phyloP scores from a whole-genome alignment of 1,140 invertebrate species.

The Drosophila repleta region DNA sequence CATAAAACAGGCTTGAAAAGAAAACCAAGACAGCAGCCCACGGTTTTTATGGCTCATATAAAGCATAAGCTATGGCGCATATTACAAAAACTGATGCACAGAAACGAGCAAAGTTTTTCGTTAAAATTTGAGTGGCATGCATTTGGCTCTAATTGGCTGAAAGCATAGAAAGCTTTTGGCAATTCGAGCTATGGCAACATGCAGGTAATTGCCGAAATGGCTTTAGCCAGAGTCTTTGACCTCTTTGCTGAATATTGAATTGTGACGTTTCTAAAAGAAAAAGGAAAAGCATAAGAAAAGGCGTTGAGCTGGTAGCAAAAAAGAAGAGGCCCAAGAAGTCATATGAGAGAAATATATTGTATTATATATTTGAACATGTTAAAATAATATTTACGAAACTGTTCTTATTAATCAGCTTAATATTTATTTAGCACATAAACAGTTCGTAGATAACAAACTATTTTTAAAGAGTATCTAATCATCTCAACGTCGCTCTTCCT shows the following conservation, averaged over 20 bases:
- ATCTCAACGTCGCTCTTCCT: too few species aligned
- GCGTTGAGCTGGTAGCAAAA: too few species aligned
- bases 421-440: too few species aligned
- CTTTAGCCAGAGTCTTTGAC: background rate
- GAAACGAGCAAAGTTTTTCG: constrained; percentile 14
- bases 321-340: too few species aligned
- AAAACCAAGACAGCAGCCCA: constrained; percentile 10
- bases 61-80: constrained; percentile 42
- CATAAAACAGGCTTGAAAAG: constrained; percentile 28
- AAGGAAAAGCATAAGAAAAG: too few species aligned
- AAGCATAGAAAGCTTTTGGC: constrained; percentile 36
- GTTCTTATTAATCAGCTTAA: too few species aligned
- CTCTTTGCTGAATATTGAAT: background rate
- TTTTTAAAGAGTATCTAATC: too few species aligned
- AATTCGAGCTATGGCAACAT: constrained; percentile 7
- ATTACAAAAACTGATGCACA: constrained; percentile 20
- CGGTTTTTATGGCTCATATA: constrained; percentile 48
- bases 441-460: too few species aligned
- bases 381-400: too few species aligned
- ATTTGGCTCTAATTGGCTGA: constrained; percentile 49
- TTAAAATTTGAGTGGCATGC: constrained; percentile 31
- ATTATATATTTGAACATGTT: too few species aligned
- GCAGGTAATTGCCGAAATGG: background rate
- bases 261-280: background rate
- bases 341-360: too few species aligned